Base-by-base conservation (phyloP, 2,113 vertebrate species). In the Xiphorhynchus elegans region DNA sequence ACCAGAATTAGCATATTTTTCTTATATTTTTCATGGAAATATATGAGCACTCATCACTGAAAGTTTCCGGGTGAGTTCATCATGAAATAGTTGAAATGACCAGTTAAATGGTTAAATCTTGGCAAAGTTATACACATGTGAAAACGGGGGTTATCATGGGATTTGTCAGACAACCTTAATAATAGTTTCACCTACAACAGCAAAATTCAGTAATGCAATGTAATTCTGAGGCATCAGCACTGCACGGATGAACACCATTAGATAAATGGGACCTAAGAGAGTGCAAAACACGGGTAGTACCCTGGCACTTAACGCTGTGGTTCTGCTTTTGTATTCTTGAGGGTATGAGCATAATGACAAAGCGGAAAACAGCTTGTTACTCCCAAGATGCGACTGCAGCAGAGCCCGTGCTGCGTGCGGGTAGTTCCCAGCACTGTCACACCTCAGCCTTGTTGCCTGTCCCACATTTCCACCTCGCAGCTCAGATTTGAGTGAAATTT, bases 161-260 rank as follows among this genome's bases (percentile, higher is more conserved):
- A 91, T 89, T 95, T 95, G 87, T 95, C 77, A 84, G 84, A 82
- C 74, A 91, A 64, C 77, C 50, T 92, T 94, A 96, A 94, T 96
- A 89, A 95, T 73, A 82, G 93, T 92, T 95, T 94, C 70, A 82
- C 77, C 89, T 84, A 56, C 81, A 95, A 60, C 93, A 96, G 89
- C 93, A 95, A 73, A 94, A 94, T 87, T 64, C 1, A 0, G 91
- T 93, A 96, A 92, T 72, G 77, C 91, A 79, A 1, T 79, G 81
- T 87, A 94, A 66, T 95, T 96, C 66, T 91, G 89, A 96, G 87
- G 87, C 74, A 93, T 94, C 95, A 97, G 91, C 91, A 79, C 89
- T 87, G 91, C 84, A 81, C 18, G 6, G 87, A 84, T 87, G 81
- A 95, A 35, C 81, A 62, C 74, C 62, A 42, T 91, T 89, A 89